Evolutionary conservation across 2,113 vertebrate species (phyloP).

Genomic region (Pontoporia blainvillei): DNA sequence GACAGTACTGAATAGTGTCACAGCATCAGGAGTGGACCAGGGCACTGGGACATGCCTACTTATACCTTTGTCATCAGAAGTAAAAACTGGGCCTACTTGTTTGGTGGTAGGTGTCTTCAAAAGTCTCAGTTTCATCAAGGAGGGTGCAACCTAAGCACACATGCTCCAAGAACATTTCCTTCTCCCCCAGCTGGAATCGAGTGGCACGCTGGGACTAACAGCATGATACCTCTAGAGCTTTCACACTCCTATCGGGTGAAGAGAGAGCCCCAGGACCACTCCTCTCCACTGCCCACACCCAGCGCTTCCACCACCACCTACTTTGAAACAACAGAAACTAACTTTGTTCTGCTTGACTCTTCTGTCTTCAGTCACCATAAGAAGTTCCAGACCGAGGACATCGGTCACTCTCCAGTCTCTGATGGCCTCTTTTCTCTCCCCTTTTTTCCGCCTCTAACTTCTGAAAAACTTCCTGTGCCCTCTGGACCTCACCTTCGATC

Average conservation of each 20-base stretch:
- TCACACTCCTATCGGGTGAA: too few species aligned
- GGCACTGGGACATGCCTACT: not conserved
- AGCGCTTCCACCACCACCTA: not conserved
- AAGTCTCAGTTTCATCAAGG: not conserved
- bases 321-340: not conserved
- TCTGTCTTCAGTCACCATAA: not conserved
- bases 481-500: not conserved
- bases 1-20: not conserved
- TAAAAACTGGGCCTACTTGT: not conserved
- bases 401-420: not conserved
- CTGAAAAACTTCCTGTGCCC: not conserved
- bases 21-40: not conserved
- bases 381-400: not conserved
- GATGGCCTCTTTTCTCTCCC: not conserved
- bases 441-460: not conserved
- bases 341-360: not conserved
- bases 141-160: not conserved
- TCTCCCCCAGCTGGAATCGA: too few species aligned
- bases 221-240: not conserved
- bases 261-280: not conserved
- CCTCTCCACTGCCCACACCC: not conserved
- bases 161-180: not conserved
- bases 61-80: not conserved
- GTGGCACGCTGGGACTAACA: not conserved
- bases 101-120: not conserved